Conservation (phyloP, 2,113 vertebrate species). For the Zosterops lateralis region DNA sequence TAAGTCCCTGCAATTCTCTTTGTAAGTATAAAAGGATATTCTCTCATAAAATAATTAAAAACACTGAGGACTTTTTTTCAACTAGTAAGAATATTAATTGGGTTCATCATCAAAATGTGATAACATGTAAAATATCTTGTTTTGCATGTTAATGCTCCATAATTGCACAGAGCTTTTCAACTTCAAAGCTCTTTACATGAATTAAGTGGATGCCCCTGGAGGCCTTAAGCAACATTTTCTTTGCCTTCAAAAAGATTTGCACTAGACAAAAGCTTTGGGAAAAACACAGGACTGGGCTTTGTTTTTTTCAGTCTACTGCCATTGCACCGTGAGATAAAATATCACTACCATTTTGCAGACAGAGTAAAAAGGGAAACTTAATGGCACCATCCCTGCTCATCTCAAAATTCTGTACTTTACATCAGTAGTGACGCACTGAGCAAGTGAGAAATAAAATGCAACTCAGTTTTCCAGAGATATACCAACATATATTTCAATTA, state of each 20-base stretch:
- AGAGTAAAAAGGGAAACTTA: not conserved
- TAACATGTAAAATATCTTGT: slow-evolving; percentile 32
- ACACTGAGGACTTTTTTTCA: not conserved
- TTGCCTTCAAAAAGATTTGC: not conserved
- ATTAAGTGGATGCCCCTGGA: slow-evolving; percentile 13
- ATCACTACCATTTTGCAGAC: not conserved
- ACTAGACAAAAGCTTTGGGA: not conserved
- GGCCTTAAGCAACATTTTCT: not conserved
- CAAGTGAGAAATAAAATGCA: not conserved
- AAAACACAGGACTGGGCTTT: not conserved
- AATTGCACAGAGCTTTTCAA: slow-evolving; percentile 33
- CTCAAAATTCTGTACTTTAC: not conserved
- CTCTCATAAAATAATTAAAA: slow-evolving; percentile 22
- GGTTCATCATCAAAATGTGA: slow-evolving; percentile 2
- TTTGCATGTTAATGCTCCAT: slow-evolving; percentile 28
- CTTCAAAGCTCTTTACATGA: slow-evolving; percentile 43
- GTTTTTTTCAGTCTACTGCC: not conserved
- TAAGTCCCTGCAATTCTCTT: not conserved
- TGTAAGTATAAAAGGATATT: not conserved
- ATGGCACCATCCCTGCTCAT: not conserved
- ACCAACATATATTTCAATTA: not conserved
- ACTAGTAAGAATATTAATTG: slow-evolving; percentile 20
- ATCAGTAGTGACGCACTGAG: not conserved
- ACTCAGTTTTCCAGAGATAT: not conserved
- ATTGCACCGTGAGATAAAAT: not conserved